phyloP scores from a whole-genome alignment of 2,113 vertebrate genomes.

The Nannospalax galili region DNA sequence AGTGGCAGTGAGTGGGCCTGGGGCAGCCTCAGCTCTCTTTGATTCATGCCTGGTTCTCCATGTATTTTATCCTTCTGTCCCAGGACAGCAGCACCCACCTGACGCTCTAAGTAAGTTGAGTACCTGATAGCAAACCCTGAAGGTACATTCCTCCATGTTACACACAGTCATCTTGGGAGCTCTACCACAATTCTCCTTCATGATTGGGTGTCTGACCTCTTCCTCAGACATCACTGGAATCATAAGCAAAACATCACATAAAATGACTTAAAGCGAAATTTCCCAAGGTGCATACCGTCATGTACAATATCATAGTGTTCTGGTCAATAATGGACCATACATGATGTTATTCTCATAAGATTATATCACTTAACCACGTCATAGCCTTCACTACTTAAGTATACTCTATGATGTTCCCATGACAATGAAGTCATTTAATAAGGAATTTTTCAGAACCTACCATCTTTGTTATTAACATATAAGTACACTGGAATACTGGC shows the following conservation, averaged over 20 bases:
- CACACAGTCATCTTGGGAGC: neutral
- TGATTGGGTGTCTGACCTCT: neutral
- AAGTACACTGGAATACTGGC: neutral
- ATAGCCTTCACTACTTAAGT: neutral
- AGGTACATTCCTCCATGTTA: neutral
- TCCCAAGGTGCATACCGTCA: neutral
- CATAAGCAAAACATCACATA: neutral
- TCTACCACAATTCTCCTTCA: neutral
- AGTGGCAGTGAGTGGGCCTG: accelerated
- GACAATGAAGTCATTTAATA: neutral
- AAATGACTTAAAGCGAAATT: neutral
- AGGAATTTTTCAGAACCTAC: neutral
- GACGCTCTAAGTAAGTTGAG: neutral
- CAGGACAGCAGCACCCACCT: neutral
- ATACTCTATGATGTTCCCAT: neutral
- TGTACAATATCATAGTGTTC: neutral
- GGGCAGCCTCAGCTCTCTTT: neutral
- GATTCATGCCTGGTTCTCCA: neutral
- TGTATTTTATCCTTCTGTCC: neutral
- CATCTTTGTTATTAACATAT: neutral
- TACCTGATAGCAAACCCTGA: neutral
- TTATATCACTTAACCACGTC: neutral
- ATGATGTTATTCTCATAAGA: neutral
- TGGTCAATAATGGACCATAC: neutral
- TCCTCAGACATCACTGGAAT: neutral